phyloP scores from a whole-genome alignment of 2,113 vertebrate species.

The Cololabis saira region DNA sequence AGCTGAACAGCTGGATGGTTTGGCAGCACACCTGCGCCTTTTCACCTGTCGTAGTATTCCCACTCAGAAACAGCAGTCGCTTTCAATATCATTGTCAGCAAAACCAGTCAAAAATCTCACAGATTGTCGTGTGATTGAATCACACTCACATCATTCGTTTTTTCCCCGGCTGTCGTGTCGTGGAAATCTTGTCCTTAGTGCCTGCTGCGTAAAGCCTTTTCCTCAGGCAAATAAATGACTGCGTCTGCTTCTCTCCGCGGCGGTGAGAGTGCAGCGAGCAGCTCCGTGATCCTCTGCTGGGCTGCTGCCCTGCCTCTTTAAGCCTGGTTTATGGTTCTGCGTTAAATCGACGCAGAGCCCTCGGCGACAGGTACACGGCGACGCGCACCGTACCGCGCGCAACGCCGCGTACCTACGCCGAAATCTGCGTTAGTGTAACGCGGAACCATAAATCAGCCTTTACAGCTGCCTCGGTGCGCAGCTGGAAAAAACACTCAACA shows the following conservation, averaged over 20 bases:
- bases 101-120: neutral
- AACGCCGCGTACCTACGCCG: too few species aligned
- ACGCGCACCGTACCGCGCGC: too few species aligned
- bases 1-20: conserved; percentile 2
- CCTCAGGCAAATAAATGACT: conserved; percentile 6
- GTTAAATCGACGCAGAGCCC: too few species aligned
- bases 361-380: too few species aligned
- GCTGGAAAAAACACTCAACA: neutral
- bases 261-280: conserved; percentile 3
- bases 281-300: conserved; percentile 12
- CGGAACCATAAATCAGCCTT: too few species aligned
- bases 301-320: conserved; percentile 52
- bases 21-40: conserved; percentile 42
- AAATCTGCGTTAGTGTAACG: too few species aligned
- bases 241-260: conserved; percentile 7
- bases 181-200: conserved; percentile 2
- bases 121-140: neutral
- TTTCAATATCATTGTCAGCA: neutral
- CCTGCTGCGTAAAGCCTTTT: conserved; percentile 32
- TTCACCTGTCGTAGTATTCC: conserved; percentile 41
- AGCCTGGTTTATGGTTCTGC: too few species aligned
- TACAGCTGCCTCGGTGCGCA: conserved; percentile 9
- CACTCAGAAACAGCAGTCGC: neutral
- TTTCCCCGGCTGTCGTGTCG: conserved; percentile 10
- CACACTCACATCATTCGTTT: conserved; percentile 32